phyloP scores from a whole-genome alignment of 2,888 invertebrate species.

The Dinocampus coccinellae region DNA sequence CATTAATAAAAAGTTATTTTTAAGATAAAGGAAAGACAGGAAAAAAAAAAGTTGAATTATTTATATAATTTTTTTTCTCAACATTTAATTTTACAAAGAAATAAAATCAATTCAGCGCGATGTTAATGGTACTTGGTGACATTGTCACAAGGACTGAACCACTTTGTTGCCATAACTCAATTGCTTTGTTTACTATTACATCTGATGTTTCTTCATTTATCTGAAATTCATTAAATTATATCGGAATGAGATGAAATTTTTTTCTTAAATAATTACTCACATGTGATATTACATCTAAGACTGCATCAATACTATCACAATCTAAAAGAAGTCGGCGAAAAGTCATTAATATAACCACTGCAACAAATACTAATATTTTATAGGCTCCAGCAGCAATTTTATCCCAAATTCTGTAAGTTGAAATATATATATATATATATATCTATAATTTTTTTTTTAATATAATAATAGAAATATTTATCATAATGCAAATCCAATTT shows the following conservation, averaged over 20 bases:
- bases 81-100: background rate
- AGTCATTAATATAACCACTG: constrained; percentile 80
- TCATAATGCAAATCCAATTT: background rate
- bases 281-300: constrained; percentile 78
- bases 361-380: constrained; percentile 84
- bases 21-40: constrained; percentile 59
- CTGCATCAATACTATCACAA: constrained; percentile 74
- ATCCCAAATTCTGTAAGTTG: constrained; percentile 88
- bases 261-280: constrained; percentile 68
- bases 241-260: constrained; percentile 20
- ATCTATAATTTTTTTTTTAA: background rate
- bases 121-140: constrained; percentile 52
- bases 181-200: constrained; percentile 86
- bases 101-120: constrained; percentile 38
- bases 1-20: constrained; percentile 69
- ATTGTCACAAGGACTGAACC: constrained; percentile 72
- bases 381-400: constrained; percentile 88
- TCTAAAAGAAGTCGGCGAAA: constrained; percentile 77
- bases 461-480: background rate
- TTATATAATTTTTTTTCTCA: background rate
- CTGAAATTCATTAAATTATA: constrained; percentile 68
- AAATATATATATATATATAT: too few species aligned
- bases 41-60: background rate
- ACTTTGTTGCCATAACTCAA: constrained; percentile 88
- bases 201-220: constrained; percentile 85